Percentiles rank a stretch among this genome's conserved stretches.
These are phyloP conservation scores for Ceyx margarethae DNA, from an alignment of 2,113 vertebrate species.

Conservation along the genomic window DNA sequence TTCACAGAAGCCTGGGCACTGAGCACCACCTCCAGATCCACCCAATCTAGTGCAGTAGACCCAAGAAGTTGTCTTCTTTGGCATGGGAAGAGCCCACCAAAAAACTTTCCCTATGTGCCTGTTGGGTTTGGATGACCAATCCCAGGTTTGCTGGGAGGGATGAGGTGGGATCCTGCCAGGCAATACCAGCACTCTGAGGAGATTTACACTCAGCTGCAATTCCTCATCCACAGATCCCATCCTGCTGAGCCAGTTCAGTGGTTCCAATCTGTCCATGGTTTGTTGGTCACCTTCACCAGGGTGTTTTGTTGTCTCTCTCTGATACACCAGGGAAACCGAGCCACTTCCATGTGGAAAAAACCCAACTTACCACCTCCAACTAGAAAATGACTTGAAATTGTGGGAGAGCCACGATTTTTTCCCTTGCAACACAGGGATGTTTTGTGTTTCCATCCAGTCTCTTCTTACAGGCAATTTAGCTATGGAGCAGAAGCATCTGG, in stretches of 20 bases:
- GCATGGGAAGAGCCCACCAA: neutral
- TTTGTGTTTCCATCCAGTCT: conserved; percentile 22
- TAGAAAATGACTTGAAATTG: conserved; percentile 44
- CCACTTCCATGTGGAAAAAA: neutral
- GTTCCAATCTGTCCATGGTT: fast-evolving
- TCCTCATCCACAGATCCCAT: neutral
- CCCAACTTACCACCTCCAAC: neutral
- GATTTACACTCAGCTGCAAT: neutral
- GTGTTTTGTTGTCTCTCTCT: neutral
- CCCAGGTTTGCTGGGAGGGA: neutral
- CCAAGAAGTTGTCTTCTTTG: neutral
- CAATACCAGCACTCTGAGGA: neutral
- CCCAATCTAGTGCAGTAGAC: neutral
- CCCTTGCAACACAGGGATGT: neutral
- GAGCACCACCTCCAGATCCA: neutral
- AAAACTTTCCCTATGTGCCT: neutral
- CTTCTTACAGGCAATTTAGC: conserved; percentile 55
- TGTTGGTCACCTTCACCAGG: neutral
- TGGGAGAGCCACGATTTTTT: neutral
- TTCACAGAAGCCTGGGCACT: neutral
- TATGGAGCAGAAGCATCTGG: conserved; percentile 57
- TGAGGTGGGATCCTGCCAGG: neutral
- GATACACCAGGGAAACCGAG: neutral
- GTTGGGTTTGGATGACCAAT: neutral
- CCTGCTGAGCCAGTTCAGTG: neutral